A percentile compares a stretch with the other conserved stretches of the same genome.
Evolutionary conservation across 92 coral and sea anemone species (phyloP).

Genomic region (Parazoanthus atlanticus): DNA sequence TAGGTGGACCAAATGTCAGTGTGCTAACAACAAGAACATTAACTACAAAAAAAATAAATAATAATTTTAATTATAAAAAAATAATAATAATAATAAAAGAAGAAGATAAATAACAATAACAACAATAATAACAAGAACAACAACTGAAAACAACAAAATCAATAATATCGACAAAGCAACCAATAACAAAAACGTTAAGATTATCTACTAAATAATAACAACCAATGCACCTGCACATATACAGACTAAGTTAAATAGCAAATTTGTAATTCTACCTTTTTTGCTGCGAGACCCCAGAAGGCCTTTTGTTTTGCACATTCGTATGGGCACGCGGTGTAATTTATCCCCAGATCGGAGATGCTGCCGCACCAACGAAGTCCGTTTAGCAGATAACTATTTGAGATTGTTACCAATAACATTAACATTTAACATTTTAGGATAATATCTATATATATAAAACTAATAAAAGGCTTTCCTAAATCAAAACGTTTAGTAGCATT

Average conservation of each 20-base stretch:
- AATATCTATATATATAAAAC: too few species aligned
- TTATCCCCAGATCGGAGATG: constrained; percentile 73
- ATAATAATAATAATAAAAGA: too few species aligned
- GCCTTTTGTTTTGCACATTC: constrained; percentile 91
- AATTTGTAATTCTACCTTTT: constrained; percentile 57
- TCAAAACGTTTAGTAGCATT: too few species aligned
- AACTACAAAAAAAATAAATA: too few species aligned
- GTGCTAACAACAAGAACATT: too few species aligned
- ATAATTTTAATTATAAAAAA: too few species aligned
- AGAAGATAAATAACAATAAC: too few species aligned
- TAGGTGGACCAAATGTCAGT: too few species aligned
- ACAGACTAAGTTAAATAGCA: not conserved
- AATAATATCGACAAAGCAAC: not conserved
- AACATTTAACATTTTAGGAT: too few species aligned
- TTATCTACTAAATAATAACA: not conserved
- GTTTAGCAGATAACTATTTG: constrained; percentile 67
- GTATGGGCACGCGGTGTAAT: constrained; percentile 88
- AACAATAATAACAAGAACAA: not conserved
- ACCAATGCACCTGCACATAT: not conserved
- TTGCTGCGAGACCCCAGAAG: constrained; percentile 97
- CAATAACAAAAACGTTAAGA: not conserved
- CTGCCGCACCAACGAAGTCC: constrained; percentile 96
- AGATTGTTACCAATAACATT: not conserved
- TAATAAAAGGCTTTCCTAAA: too few species aligned
- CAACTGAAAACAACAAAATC: not conserved